Base-by-base conservation (phyloP, 1,140 invertebrate species). In the Papilio polytes region DNA sequence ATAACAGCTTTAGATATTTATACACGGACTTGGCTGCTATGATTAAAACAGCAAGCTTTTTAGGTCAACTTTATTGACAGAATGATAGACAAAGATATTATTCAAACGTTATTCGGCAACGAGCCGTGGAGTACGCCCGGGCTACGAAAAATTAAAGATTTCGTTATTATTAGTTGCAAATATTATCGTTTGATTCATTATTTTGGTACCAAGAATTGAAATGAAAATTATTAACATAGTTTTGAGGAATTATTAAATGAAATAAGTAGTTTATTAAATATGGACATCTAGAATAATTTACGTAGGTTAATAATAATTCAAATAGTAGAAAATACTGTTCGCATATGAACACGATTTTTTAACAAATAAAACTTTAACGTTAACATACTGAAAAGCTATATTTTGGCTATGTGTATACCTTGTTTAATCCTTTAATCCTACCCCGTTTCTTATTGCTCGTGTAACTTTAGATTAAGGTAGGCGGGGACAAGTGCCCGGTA, bases 1-100 rank as follows among this genome's bases (percentile, higher is more conserved):
- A 63, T 3, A 31, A 31, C 1, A 70, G 4, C 8, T 10, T 70
- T 31, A 22, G 1, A n/a, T 31, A 12, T 66, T 31, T 66, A 31
- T 31, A 22, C 44, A 46, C 46, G 12, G 44, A 13, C 22, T 76
- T 20, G 12, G 22, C 13, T 15, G n/a, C 20, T 13, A 76, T 76
- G 46, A 74, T 74, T 13, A 76, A 51, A 48, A 22, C 46, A 26
- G 20, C 0, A 53, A 76, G 74, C 20, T 76, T 76, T 76, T 76
- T 76, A 22, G 74, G 46, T 76, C 44, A 22, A 76, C 46, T 53
- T 76, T 76, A 76, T 76, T 76, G 74, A 76, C 74, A 76, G 74
- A 26, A 76, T 53, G 74, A 76, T 76, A 51, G 74, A 51, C 46
- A 74, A 26, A n/a, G n/a, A 13, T 46, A 74, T 53, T 48, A 46